Evolutionary conservation across 2,113 vertebrate genomes (phyloP).

Genomic region (Nothocercus julius): DNA sequence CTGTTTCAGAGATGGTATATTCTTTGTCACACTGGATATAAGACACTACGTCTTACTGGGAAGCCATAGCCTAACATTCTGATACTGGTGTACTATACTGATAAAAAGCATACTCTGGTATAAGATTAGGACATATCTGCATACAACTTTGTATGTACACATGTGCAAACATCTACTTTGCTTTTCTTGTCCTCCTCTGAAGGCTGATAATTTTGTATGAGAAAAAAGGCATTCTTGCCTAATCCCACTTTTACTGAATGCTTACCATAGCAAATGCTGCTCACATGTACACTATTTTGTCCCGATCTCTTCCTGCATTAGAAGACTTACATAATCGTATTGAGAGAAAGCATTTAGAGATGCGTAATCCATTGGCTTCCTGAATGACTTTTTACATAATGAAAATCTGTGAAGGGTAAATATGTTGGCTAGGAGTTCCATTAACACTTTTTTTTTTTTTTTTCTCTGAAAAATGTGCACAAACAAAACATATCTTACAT

Average conservation of each 20-base stretch:
- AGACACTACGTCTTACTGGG: neutral
- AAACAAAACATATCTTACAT: neutral
- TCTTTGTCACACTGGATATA: neutral
- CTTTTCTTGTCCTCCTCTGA: neutral
- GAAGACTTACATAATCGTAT: slow-evolving; percentile 70
- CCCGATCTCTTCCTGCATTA: slow-evolving; percentile 58
- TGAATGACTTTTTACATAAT: slow-evolving; percentile 75
- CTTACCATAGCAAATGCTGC: slow-evolving; percentile 8
- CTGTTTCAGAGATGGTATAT: neutral
- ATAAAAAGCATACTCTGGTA: neutral
- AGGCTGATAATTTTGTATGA: neutral
- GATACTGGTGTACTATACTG: neutral
- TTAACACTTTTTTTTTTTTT: slow-evolving; percentile 48
- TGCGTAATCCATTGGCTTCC: slow-evolving; percentile 70
- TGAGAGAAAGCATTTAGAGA: slow-evolving; percentile 67
- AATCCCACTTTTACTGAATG: slow-evolving; percentile 34
- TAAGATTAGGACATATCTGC: neutral
- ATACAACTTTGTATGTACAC: neutral
- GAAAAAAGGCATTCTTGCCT: slow-evolving; percentile 8
- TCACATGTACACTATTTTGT: slow-evolving; percentile 45
- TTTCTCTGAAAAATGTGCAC: neutral
- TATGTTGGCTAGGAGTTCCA: slow-evolving; percentile 38
- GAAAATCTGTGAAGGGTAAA: slow-evolving; percentile 73
- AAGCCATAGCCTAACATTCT: neutral
- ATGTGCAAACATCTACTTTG: neutral